Conservation (phyloP, 2,888 invertebrate species). For the Diarsia dahlii region DNA sequence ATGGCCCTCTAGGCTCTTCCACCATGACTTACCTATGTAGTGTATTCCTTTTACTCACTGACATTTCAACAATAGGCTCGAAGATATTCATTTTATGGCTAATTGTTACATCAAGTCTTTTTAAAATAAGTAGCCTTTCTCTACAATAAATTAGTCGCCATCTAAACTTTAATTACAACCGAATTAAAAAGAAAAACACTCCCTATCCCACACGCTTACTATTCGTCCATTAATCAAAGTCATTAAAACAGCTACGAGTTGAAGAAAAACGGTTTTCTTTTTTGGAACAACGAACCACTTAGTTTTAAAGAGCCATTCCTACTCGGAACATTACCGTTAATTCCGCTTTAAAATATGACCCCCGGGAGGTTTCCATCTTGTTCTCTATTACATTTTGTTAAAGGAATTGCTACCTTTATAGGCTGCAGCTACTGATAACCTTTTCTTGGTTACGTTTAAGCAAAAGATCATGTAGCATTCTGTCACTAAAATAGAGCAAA, state of each 20-base stretch:
- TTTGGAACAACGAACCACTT: slow-evolving; percentile 52
- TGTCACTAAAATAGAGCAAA: too few species aligned
- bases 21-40: too few species aligned
- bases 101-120: too few species aligned
- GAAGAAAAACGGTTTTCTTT: slow-evolving; percentile 38
- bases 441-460: neutral
- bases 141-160: neutral
- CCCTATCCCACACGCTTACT: neutral
- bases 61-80: too few species aligned
- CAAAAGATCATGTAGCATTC: too few species aligned
- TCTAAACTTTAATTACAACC: slow-evolving; percentile 1
- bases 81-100: too few species aligned
- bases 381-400: slow-evolving; percentile 41
- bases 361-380: slow-evolving; percentile 39
- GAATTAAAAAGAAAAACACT: neutral
- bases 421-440: slow-evolving; percentile 10
- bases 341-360: slow-evolving; percentile 50
- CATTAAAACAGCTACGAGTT: slow-evolving; percentile 24
- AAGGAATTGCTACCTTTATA: slow-evolving; percentile 18
- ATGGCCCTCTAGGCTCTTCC: too few species aligned
- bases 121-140: too few species aligned
- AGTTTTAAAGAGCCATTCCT: slow-evolving; percentile 43
- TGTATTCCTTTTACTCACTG: too few species aligned
- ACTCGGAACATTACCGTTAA: slow-evolving; percentile 51
- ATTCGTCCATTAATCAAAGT: slow-evolving; percentile 41